Base-by-base conservation (phyloP, 2,888 invertebrate species). In the Clunio marinus region DNA sequence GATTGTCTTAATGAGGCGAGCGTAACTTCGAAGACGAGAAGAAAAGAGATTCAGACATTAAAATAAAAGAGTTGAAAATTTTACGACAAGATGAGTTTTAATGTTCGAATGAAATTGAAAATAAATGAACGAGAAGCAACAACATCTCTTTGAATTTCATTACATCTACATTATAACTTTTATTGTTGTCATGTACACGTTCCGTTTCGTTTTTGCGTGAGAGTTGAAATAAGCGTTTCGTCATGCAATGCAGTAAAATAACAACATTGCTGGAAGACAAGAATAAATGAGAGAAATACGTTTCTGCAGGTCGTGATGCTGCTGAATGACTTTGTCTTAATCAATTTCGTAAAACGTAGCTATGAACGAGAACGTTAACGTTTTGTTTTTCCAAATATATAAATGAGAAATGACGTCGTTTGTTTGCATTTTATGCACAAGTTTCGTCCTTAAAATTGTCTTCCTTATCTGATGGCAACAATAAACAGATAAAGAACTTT, bases 61-160 rank as follows among this genome's bases (percentile, higher is more conserved):
- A 57, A 57, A 57, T 51, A 51, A 57, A 51, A 57, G 57, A 57
- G 57, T 57, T 57, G 57, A 41, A 8, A 13, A 51, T 17, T 17
- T 51, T 20, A 51, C 10, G 51, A 51, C 51, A 22, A 22, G 10
- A 41, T 17, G 17, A 51, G 22, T 37, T 35, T 60, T 60, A 60
- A 63, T 63, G 45, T 17, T 35, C 20, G 41, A 63, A 24, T 27
- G 63, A 63, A 63, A 63, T 63, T 63, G 63, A 63, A 63, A 63
- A 35, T 27, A 35, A 41, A 63, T 20, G 45, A 59, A 59, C 62
- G 10, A 20, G 35, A 13, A 13, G 62, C 24, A 35, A 20, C 13
- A 41, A 62, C 62, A 41, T 45, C 24, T 46, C 28, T 20, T 3
- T 32, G 5, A 15, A 57, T 55, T 55, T 55, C n/a, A 55, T 55